Percentiles rank a stretch among this genome's conserved stretches.
Evolutionary conservation across 1,140 invertebrate genomes (phyloP).

Genomic region (Capitella teleta): DNA sequence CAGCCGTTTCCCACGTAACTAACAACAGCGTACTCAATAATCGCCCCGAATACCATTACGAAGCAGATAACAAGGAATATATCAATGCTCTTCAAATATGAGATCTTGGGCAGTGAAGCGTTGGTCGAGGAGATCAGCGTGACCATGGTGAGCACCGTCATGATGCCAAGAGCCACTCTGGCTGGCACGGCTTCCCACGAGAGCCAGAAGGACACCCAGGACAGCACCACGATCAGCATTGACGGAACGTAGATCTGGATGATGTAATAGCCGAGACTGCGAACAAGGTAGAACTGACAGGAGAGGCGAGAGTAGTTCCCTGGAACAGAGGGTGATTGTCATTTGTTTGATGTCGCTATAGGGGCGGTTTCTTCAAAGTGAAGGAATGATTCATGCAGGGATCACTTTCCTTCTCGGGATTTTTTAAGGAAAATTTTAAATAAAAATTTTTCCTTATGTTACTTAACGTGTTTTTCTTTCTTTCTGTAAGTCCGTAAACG

Average conservation of each 20-base stretch:
- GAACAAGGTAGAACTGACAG: slow-evolving; percentile 93
- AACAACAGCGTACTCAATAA: slow-evolving; percentile 19
- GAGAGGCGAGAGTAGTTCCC: slow-evolving; percentile 96
- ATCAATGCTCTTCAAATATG: slow-evolving; percentile 93
- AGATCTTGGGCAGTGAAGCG: slow-evolving; percentile 93
- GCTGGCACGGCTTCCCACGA: slow-evolving; percentile 42
- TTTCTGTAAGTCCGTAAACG: too few species aligned
- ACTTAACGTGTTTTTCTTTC: too few species aligned
- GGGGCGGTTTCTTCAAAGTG: too few species aligned
- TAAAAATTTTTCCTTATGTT: too few species aligned
- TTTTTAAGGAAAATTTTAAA: too few species aligned
- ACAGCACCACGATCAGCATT: slow-evolving; percentile 81
- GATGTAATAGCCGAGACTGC: slow-evolving; percentile 97
- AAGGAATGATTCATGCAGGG: too few species aligned
- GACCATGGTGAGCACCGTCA: slow-evolving; percentile 94
- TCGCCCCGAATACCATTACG: slow-evolving; percentile 50
- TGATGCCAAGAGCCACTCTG: slow-evolving; percentile 50
- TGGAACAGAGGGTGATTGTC: too few species aligned
- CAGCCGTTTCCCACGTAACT: too few species aligned
- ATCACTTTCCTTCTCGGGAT: too few species aligned
- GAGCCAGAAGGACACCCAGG: slow-evolving; percentile 13
- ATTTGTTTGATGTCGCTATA: too few species aligned
- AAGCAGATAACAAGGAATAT: slow-evolving; percentile 95
- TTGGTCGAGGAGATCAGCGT: slow-evolving; percentile 98
- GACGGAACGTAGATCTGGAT: slow-evolving; percentile 99